Evolutionary conservation across 2,888 invertebrate species (phyloP).

Genomic region (Zygaena filipendulae): DNA sequence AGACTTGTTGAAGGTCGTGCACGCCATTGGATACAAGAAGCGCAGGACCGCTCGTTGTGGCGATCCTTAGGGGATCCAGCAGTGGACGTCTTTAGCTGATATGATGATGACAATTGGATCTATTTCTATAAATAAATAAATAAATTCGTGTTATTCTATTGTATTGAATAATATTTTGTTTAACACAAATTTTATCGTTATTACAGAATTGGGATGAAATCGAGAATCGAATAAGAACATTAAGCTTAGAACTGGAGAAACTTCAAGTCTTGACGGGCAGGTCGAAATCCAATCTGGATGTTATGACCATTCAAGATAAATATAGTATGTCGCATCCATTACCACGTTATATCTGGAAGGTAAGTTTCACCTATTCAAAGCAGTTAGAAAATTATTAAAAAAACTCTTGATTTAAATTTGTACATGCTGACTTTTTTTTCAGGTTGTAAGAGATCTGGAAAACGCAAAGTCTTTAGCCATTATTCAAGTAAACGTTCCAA

Average conservation of each 20-base stretch:
- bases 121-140: no score
- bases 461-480: constrained; percentile 29
- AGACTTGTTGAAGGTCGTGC: no score
- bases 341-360: constrained; percentile 40
- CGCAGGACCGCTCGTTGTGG: no score
- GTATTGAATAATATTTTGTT: no score
- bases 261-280: background rate
- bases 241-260: constrained; percentile 9
- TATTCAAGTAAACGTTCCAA: constrained; percentile 37
- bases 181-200: background rate
- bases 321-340: no score
- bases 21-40: no score
- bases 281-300: background rate
- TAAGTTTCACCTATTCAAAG: constrained; percentile 12
- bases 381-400: background rate
- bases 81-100: no score
- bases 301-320: constrained; percentile 1
- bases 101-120: no score
- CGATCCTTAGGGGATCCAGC: no score
- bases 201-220: constrained; percentile 38
- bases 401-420: background rate
- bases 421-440: constrained; percentile 13
- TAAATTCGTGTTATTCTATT: no score
- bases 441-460: constrained; percentile 32
- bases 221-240: constrained; percentile 26